Base-by-base conservation (phyloP, 2,888 invertebrate species). In the Malthinus flaveolus region DNA sequence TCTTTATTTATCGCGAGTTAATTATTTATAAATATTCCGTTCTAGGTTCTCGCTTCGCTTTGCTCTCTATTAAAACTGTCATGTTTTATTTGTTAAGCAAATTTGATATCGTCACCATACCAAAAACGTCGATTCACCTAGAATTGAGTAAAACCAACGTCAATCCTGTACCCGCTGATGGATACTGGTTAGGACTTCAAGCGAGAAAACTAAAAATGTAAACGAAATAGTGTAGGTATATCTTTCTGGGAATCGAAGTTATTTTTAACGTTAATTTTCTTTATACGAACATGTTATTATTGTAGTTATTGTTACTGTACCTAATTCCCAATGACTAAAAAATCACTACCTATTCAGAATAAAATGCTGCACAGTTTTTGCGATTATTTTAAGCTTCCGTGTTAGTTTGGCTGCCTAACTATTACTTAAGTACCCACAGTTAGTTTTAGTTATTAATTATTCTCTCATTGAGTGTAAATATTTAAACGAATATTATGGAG, bases 141-240 rank as follows among this genome's bases (percentile, higher is more conserved):
- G 65, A 61, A 44, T 47, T 70, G 2, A 64, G 59, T 32, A 62
- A 55, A 10, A 56, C 52, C 6, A 42, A 62, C 23, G 23, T 70
- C 47, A 66, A 57, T 61, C 34, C 71, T 37, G 48, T 37, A n/a
- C 66, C 70, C 7, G 68, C 68, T 51, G 59, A 63, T 34, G 73
- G 72, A 12, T 69, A 72, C 49, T 68, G 67, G 66, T 63, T 72
- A 37, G 70, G 69, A 10, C 53, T 73, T 10, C 68, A 69, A 35
- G 36, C 50, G 31, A 50, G 59, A 34, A 47, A 39, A 15, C 1
- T 4, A 7, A 15, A 39, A 15, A 5, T 15, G 7, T 15, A 39
- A 7, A 39, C 15, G 23, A 23, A 5, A 23, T n/a, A n/a, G n/a
- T 10, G 34, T 34, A 34, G 10, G 1, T 36, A 7, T 1, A 1